phyloP scores from a whole-genome alignment of 2,113 vertebrate species.

The Butastur rufipennis region DNA sequence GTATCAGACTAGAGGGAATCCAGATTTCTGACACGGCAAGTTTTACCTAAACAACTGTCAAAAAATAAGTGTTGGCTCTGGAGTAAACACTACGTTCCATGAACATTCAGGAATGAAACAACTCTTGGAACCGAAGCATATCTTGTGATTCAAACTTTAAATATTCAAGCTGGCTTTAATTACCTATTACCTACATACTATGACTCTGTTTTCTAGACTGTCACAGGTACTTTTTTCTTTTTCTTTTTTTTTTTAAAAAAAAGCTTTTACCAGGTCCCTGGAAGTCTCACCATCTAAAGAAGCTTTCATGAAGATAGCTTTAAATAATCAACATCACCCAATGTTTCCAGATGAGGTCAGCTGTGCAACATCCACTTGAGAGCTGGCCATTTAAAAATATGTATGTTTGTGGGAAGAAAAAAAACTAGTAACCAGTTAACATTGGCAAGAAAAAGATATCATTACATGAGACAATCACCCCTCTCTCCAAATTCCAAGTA shows the following conservation, averaged over 20 bases:
- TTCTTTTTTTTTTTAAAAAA: too few species aligned
- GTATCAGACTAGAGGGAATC: not conserved
- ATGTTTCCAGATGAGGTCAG: not conserved
- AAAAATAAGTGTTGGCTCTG: not conserved
- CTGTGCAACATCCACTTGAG: not conserved
- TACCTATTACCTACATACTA: not conserved
- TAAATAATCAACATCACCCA: not conserved
- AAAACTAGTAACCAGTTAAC: not conserved
- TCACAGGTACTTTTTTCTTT: not conserved
- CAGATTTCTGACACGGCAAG: not conserved
- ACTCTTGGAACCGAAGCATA: not conserved
- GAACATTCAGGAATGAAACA: not conserved
- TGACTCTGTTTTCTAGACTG: not conserved
- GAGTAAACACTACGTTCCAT: not conserved
- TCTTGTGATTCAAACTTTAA: not conserved
- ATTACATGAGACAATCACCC: not conserved
- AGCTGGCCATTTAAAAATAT: not conserved
- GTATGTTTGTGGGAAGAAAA: not conserved
- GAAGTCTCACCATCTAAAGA: not conserved
- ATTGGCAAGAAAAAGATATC: not conserved
- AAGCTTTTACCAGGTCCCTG: not conserved
- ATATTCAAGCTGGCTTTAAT: not conserved
- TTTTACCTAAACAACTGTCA: not conserved
- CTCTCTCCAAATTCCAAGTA: not conserved
- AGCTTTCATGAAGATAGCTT: not conserved